phyloP scores from a whole-genome alignment of 2,888 invertebrate species.

The Drosophila siamana region DNA sequence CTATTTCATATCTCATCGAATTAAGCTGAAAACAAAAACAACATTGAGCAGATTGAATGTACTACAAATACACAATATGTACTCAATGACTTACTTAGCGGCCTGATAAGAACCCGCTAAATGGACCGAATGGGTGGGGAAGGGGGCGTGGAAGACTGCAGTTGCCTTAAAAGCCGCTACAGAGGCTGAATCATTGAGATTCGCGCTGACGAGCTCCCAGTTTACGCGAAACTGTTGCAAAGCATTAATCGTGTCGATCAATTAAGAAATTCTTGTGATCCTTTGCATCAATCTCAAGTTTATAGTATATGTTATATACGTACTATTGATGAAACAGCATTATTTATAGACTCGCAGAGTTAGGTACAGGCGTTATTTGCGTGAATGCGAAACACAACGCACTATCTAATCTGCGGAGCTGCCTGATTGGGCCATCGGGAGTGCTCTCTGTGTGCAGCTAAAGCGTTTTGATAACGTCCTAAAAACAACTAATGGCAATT shows the following conservation, averaged over 20 bases:
- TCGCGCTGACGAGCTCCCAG: not conserved
- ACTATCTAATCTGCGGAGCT: slow-evolving; percentile 65
- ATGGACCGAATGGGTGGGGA: slow-evolving; percentile 27
- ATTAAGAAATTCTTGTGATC: not conserved
- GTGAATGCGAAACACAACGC: slow-evolving; percentile 36
- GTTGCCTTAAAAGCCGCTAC: not conserved
- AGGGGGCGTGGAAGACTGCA: slow-evolving; percentile 12
- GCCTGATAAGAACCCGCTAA: slow-evolving; percentile 58
- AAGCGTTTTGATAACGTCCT: slow-evolving; percentile 40
- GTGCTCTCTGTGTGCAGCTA: slow-evolving; percentile 52
- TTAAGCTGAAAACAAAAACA: slow-evolving; percentile 19
- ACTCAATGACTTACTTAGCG: slow-evolving; percentile 56
- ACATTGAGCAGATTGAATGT: slow-evolving; percentile 34
- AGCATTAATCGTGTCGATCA: slow-evolving; percentile 5
- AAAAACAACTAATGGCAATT: slow-evolving; percentile 48
- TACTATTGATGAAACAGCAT: not conserved
- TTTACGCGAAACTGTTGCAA: slow-evolving; percentile 5
- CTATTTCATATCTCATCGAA: not conserved
- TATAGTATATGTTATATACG: not conserved
- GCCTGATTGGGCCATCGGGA: slow-evolving; percentile 61
- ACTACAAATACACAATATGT: slow-evolving; percentile 37
- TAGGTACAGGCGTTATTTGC: slow-evolving; percentile 11
- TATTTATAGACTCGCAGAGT: slow-evolving; percentile 3
- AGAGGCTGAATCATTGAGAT: slow-evolving; percentile 7
- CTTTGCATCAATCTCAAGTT: not conserved